Conservation (phyloP, 2,888 invertebrate species). For the Heteropelma amictum region DNA sequence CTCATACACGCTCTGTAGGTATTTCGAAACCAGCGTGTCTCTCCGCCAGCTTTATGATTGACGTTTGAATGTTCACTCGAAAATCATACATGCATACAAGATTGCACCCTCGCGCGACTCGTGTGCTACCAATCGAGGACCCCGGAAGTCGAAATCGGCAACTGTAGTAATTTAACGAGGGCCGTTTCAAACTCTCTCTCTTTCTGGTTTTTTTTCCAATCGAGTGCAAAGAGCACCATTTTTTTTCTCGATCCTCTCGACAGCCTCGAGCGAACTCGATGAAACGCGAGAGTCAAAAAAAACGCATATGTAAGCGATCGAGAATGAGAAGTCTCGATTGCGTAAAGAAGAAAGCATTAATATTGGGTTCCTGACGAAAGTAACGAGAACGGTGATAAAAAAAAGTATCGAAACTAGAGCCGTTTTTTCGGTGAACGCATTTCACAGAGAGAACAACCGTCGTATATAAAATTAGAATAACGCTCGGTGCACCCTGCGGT, state of each 20-base stretch:
- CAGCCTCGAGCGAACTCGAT: conserved; percentile 14
- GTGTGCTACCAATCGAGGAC: conserved; percentile 18
- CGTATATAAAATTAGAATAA: conserved; percentile 45
- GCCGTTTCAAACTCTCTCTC: conserved; percentile 28
- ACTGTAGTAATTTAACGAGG: conserved; percentile 73
- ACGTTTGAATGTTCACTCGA: conserved; percentile 68
- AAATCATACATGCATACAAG: conserved; percentile 64
- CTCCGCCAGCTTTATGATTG: conserved; percentile 62
- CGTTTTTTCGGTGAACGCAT: conserved; percentile 21
- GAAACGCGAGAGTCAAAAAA: conserved; percentile 41
- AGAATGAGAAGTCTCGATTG: conserved; percentile 6
- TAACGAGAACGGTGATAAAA: conserved; percentile 34
- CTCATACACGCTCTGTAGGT: conserved; percentile 58
- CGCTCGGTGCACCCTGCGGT: conserved; percentile 45
- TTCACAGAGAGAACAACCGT: conserved; percentile 31
- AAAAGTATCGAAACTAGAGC: conserved; percentile 35
- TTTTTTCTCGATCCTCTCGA: conserved; percentile 39
- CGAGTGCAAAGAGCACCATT: conserved; percentile 29
- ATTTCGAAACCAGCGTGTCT: conserved; percentile 53
- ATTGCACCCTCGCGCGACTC: conserved; percentile 50
- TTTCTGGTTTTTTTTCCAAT: conserved; percentile 11
- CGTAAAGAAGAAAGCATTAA: conserved; percentile 1
- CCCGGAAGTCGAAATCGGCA: conserved; percentile 63
- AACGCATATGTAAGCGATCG: conserved; percentile 5
- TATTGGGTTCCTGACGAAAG: conserved; percentile 9